phyloP scores from a whole-genome alignment of 2,888 invertebrate species.

The Mythimna impura region DNA sequence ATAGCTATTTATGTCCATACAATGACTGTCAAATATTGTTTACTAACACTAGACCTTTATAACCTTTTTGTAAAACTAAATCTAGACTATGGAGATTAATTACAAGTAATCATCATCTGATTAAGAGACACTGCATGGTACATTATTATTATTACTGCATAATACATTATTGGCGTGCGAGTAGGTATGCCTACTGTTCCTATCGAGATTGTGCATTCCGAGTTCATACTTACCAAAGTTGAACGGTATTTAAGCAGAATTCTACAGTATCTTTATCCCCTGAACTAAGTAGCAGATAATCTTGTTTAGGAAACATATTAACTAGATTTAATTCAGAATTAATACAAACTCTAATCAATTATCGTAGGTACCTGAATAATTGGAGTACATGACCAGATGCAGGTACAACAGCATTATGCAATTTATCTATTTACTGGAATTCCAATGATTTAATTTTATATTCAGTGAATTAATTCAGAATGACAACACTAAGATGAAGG shows the following conservation, averaged over 20 bases:
- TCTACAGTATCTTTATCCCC: background rate
- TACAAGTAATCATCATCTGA: background rate
- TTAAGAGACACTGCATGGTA: background rate
- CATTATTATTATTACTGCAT: too few species aligned
- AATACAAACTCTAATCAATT: background rate
- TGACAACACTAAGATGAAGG: background rate
- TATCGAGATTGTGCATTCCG: background rate
- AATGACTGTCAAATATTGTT: constrained; percentile 56
- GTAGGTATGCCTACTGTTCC: background rate
- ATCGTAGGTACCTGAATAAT: background rate
- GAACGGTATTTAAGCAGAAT: too few species aligned
- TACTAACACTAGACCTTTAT: constrained; percentile 44
- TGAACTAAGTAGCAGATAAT: background rate
- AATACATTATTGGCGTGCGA: background rate
- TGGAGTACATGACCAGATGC: background rate
- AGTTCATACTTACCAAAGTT: background rate
- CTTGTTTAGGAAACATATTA: background rate
- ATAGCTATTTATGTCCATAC: constrained; percentile 49
- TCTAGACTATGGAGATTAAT: background rate
- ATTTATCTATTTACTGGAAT: background rate
- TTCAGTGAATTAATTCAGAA: background rate
- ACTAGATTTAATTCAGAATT: background rate
- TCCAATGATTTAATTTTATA: background rate
- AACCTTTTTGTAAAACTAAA: constrained; percentile 29
- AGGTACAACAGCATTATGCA: background rate